These are phyloP conservation scores for Zygogramma bicolorata DNA, from an alignment of 2,888 invertebrate genomes.

Conservation along the genomic window DNA sequence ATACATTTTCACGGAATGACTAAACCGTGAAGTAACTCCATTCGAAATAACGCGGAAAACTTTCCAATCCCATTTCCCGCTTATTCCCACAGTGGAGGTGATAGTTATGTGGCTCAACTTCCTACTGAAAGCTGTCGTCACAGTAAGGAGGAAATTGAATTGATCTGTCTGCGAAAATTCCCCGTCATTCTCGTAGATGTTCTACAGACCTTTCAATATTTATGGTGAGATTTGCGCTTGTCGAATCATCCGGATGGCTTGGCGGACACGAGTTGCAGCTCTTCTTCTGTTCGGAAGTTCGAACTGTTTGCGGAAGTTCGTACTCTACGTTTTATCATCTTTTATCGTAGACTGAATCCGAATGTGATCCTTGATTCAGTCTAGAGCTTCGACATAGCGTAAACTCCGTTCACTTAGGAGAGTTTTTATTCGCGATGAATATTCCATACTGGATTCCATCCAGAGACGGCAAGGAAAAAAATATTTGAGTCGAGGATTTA, in stretches of 20 bases:
- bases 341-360: neutral
- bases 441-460: no score
- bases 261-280: neutral
- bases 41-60: neutral
- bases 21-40: neutral
- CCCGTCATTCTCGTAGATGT: neutral
- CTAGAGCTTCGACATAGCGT: neutral
- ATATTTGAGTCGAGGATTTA: no score
- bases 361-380: neutral
- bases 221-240: neutral
- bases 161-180: neutral
- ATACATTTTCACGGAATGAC: neutral
- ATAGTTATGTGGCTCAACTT: neutral
- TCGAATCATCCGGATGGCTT: neutral
- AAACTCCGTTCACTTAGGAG: neutral
- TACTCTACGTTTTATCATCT: neutral
- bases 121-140: conserved; percentile 4
- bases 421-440: no score
- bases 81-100: neutral
- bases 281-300: neutral
- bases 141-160: conserved; percentile 2
- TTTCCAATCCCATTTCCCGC: neutral
- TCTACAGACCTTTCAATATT: neutral
- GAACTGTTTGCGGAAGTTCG: neutral
- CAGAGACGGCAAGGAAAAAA: no score